Base-by-base conservation (phyloP, 2,888 invertebrate species). In the Ichneumon xanthorius region DNA sequence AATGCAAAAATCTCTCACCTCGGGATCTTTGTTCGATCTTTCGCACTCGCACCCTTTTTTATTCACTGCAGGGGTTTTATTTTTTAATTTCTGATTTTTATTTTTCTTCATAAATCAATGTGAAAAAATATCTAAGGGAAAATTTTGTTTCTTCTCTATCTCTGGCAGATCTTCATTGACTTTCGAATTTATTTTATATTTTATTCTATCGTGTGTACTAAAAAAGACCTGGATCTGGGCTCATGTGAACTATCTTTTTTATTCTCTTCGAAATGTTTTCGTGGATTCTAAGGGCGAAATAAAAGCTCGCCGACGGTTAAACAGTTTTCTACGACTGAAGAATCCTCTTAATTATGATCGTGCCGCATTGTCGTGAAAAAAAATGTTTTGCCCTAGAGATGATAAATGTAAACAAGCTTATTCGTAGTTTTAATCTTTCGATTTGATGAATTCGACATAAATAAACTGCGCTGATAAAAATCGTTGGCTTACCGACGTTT, bases 31-130 rank as follows among this genome's bases (percentile, higher is more conserved):
- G 71, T 72, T 76, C 40, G 79, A 82, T 71, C 45, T 84, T 82
- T 81, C 73, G 84, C 84, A 87, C 82, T 84, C 80, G 82, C 83
- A 85, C 86, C 68, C 73, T 48, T 70, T 30, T 77, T 53, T 81
- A 53, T 80, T 80, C 80, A 85, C 77, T 76, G 84, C 85, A 82
- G 72, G 67, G 76, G 53, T 81, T 79, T 63, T 82, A 6, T 61
- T 73, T 72, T 80, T 58, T 48, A 75, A 70, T 48, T 80, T 78
- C 26, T 48, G 22, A 30, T 72, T 75, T 70, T 72, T 65, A n/a
- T 19, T 68, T 50, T 61, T 53, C 16, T 48, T 33, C 71, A 33
- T 53, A n/a, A 50, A 70, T 76, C 63, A 80, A 75, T 75, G n/a
- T 53, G 16, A 33, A 67, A 19, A 70, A 19, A 68, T 58, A 11